These are phyloP conservation scores for Mystacides longicornis DNA, from an alignment of 2,888 invertebrate species.

Conservation along the genomic window DNA sequence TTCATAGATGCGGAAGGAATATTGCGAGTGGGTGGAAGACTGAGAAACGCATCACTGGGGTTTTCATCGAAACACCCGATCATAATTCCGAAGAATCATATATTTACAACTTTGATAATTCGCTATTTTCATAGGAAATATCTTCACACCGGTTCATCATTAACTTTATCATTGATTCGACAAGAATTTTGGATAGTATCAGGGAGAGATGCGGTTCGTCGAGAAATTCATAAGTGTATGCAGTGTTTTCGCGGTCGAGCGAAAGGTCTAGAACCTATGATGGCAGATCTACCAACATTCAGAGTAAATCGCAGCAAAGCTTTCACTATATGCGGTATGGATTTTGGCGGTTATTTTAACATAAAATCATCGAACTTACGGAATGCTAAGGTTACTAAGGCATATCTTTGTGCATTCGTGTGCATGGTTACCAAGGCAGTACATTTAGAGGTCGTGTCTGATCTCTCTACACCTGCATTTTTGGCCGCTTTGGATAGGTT, in stretches of 20 bases:
- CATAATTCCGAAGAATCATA: neutral
- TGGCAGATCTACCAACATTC: conserved; percentile 1
- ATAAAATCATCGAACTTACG: neutral
- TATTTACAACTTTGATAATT: neutral
- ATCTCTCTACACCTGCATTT: neutral
- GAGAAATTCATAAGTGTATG: neutral
- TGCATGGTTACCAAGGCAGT: conserved; percentile 3
- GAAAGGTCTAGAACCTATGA: neutral
- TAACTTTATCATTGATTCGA: neutral
- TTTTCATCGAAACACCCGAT: neutral
- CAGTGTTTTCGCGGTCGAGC: neutral
- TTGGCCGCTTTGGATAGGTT: neutral
- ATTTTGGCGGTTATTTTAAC: neutral
- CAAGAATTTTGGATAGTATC: conserved; percentile 1
- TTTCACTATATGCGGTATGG: neutral
- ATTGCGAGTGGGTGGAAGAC: neutral
- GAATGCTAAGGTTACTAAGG: neutral
- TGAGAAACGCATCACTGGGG: neutral
- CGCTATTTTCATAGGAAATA: neutral
- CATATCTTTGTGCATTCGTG: neutral
- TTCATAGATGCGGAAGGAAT: conserved; percentile 3
- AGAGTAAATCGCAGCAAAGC: neutral
- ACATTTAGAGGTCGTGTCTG: neutral
- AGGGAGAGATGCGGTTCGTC: neutral
- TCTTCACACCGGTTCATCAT: neutral